A percentile compares a stretch with the other conserved stretches of the same genome.
These are phyloP conservation scores for Apamea monoglypha DNA, from an alignment of 2,888 invertebrate species.

Conservation along the genomic window DNA sequence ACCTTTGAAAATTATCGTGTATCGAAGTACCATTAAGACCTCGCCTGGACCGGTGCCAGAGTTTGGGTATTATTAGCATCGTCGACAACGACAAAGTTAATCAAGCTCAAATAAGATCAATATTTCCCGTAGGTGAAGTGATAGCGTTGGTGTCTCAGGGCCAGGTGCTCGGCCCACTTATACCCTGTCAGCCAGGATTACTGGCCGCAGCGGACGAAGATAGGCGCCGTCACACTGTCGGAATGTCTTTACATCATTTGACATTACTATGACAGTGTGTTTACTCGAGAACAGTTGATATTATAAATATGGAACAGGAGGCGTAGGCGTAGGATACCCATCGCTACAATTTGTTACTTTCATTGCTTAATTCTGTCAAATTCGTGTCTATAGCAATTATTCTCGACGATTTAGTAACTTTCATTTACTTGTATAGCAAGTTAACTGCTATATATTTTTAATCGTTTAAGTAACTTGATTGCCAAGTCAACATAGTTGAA, in stretches of 20 bases:
- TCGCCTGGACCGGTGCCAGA: conserved; percentile 88
- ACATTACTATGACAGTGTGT: conserved; percentile 32
- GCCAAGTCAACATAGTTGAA: conserved; percentile 32
- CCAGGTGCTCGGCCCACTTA: conserved; percentile 71
- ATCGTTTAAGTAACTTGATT: not conserved
- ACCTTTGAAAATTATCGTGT: conserved; percentile 88
- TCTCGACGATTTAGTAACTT: not conserved
- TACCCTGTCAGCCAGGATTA: conserved; percentile 78
- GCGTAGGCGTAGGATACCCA: conserved; percentile 18
- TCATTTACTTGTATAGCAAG: not conserved
- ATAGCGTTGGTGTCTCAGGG: conserved; percentile 78
- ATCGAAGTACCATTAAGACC: conserved; percentile 89
- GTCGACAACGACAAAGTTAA: conserved; percentile 88
- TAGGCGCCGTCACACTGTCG: conserved; percentile 68
- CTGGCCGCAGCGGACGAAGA: conserved; percentile 71
- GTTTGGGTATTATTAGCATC: conserved; percentile 88
- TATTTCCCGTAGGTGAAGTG: conserved; percentile 86
- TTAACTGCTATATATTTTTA: conserved; percentile 1
- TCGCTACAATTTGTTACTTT: conserved; percentile 18
- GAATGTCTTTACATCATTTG: conserved; percentile 55
- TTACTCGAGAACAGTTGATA: conserved; percentile 24
- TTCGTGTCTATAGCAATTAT: not conserved
- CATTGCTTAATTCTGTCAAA: not conserved
- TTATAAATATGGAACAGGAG: conserved; percentile 18
- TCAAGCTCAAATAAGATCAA: conserved; percentile 90